These are phyloP conservation scores for Pectinophora gossypiella DNA, from an alignment of 1,140 invertebrate species.

Conservation along the genomic window DNA sequence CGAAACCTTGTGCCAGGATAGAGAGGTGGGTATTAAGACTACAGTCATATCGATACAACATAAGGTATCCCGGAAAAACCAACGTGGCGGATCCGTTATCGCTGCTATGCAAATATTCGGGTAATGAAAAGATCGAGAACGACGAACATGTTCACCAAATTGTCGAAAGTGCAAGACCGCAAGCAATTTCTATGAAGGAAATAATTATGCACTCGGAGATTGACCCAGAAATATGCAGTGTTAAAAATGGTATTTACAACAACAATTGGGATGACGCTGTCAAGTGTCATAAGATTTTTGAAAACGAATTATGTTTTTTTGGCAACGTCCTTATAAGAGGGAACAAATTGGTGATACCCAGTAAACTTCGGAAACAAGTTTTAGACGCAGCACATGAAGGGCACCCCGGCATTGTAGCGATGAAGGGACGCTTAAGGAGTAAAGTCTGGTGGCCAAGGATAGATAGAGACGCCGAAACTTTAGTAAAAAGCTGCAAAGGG, in stretches of 20 bases:
- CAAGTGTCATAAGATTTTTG: neutral
- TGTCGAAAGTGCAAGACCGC: neutral
- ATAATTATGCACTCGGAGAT: neutral
- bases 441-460: conserved; percentile 2
- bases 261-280: neutral
- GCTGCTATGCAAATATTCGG: neutral
- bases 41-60: neutral
- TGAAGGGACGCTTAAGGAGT: neutral
- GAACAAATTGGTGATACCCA: neutral
- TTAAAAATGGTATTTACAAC: neutral
- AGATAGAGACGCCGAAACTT: neutral
- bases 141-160: neutral
- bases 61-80: neutral
- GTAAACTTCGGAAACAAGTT: neutral
- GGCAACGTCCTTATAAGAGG: neutral
- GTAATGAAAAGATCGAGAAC: neutral
- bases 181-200: neutral
- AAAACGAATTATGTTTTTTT: neutral
- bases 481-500: conserved; percentile 1
- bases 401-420: neutral
- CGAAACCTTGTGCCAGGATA: neutral
- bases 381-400: neutral
- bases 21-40: neutral
- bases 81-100: neutral
- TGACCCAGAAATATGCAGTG: neutral